These are phyloP conservation scores for Eustalomyia histrio DNA, from an alignment of 2,888 invertebrate genomes.

Conservation along the genomic window DNA sequence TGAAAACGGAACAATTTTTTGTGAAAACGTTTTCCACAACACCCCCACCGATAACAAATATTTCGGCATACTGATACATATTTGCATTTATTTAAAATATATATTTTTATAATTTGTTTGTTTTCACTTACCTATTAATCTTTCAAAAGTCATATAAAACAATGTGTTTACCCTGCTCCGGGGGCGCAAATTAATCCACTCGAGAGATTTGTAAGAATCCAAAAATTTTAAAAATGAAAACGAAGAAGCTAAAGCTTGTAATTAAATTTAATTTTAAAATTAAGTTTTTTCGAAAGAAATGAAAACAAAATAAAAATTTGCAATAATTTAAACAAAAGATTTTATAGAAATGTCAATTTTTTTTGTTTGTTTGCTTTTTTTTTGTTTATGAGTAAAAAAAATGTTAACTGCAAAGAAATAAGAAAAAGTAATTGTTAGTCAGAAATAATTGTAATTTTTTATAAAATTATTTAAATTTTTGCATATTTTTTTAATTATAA, in stretches of 20 bases:
- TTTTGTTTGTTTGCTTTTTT: neutral
- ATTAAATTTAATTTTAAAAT: slow-evolving; percentile 1
- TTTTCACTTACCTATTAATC: slow-evolving; percentile 88
- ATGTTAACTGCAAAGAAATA: slow-evolving; percentile 42
- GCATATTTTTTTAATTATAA: neutral
- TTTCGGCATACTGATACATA: too few species aligned
- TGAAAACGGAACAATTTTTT: too few species aligned
- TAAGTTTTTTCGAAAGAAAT: neutral
- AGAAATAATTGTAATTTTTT: neutral
- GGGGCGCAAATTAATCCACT: slow-evolving; percentile 76
- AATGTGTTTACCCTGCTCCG: slow-evolving; percentile 78
- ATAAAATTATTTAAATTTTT: neutral
- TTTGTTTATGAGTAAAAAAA: slow-evolving; percentile 51
- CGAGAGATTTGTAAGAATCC: slow-evolving; percentile 57
- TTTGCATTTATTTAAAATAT: too few species aligned
- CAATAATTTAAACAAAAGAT: neutral
- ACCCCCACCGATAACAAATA: too few species aligned
- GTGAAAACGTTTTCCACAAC: too few species aligned
- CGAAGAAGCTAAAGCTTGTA: neutral
- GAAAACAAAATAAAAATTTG: neutral
- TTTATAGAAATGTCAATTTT: neutral
- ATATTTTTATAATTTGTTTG: too few species aligned
- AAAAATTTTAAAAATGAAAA: neutral
- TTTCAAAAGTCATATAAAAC: slow-evolving; percentile 98
- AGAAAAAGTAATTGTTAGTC: slow-evolving; percentile 2